Evolutionary conservation across 2,797 vertebrate species (phyloP), one percentile per base, ranked within the genome.

Genomic region (Limnodromus scolopaceus): DNA sequence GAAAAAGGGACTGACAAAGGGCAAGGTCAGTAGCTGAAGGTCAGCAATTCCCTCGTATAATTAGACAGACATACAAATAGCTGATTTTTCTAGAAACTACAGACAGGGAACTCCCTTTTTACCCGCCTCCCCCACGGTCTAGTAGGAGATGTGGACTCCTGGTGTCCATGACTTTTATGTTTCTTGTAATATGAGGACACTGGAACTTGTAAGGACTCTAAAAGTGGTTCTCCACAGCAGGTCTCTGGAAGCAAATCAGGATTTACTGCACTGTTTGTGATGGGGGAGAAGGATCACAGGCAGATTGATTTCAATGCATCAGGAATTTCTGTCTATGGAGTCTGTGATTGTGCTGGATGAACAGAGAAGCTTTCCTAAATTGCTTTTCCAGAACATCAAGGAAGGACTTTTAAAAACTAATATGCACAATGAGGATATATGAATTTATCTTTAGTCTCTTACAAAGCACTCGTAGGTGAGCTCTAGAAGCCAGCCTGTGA

Each of bases 331-430:
- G 43, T 63, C 69, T 76, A 2, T 53, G 69, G 43, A 19, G 9
- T 20, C 48, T 89, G 11, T 68, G 81, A 53, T 6, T 90, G 22
- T 25, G 43, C 10, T 77, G 79, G 91, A 88, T 19, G 43, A 57
- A 43, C 49, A 87, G 64, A 72, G 38, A 49, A 14, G 41, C 51
- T 53, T 90, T 95, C 66, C 69, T 63, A 61, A 95, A 84, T 83
- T 57, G 51, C 77, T 97, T 95, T 83, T 77, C 63, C 72, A 96
- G 70, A 89, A 71, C 41, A 48, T 63, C 28, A 88, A 80, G 81
- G 46, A 87, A 94, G 54, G 49, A 66, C 54, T 91, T 89, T 43
- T 16, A 68, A 95, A 95, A 74, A 68, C 13, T 68, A 70, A 65
- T 58, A 55, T 9, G 11, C 15, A 39, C 69, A 63, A 19, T 75